phyloP scores from a whole-genome alignment of 2,888 invertebrate genomes.

The Brachyptera risi region DNA sequence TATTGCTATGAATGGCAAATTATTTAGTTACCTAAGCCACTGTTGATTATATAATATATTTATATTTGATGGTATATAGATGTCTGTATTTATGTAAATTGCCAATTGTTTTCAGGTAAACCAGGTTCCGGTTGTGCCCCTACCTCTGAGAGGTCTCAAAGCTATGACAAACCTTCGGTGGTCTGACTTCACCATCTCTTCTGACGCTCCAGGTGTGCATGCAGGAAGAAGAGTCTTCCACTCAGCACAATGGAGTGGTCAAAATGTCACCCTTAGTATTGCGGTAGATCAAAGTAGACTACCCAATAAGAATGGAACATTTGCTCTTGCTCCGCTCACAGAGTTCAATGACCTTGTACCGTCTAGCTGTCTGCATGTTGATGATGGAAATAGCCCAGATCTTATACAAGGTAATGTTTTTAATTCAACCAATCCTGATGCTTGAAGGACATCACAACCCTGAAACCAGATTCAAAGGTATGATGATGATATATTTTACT shows the following conservation, averaged over 20 bases:
- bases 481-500: no score
- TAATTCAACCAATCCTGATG: no score
- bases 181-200: conserved; percentile 64
- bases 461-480: no score
- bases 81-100: no score
- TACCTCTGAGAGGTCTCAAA: conserved; percentile 66
- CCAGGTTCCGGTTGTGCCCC: conserved; percentile 64
- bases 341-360: conserved; percentile 79
- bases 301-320: conserved; percentile 43
- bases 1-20: no score
- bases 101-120: conserved; percentile 51
- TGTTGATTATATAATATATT: no score
- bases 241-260: conserved; percentile 66
- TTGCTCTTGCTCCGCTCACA: conserved; percentile 63
- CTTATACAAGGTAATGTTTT: conserved; percentile 30
- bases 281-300: conserved; percentile 51
- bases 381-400: conserved; percentile 23
- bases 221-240: conserved; percentile 71
- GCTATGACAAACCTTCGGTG: conserved; percentile 68
- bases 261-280: conserved; percentile 60
- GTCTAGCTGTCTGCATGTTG: conserved; percentile 52
- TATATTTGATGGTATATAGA: no score
- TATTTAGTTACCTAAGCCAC: no score
- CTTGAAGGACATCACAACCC: no score
- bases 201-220: conserved; percentile 49